These are phyloP conservation scores for Oenanthe melanoleuca DNA, from an alignment of 2,113 vertebrate species.

Conservation along the genomic window DNA sequence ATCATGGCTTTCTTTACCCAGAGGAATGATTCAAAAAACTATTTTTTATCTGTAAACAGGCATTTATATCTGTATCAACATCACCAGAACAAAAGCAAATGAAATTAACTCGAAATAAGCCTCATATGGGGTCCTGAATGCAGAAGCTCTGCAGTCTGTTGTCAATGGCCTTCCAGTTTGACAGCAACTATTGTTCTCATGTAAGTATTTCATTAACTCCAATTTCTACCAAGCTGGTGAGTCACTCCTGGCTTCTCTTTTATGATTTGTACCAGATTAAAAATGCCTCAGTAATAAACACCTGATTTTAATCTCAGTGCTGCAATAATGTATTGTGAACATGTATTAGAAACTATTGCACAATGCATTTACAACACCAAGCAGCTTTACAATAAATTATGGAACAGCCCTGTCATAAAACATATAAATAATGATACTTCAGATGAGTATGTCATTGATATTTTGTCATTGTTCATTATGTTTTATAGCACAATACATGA, in stretches of 20 bases:
- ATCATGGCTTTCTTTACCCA: neutral
- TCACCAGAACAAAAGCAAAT: neutral
- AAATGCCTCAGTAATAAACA: slow-evolving; percentile 20
- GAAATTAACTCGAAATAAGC: neutral
- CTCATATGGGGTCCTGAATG: neutral
- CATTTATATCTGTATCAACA: neutral
- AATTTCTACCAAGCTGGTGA: neutral
- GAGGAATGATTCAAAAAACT: neutral
- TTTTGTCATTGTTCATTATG: slow-evolving; percentile 10
- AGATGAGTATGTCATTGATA: neutral
- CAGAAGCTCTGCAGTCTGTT: neutral
- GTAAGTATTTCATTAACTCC: slow-evolving; percentile 19
- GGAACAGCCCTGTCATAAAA: neutral
- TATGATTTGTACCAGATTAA: neutral
- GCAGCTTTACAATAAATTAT: neutral
- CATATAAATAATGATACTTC: neutral
- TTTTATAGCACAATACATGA: neutral
- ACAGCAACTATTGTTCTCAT: neutral
- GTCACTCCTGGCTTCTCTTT: neutral
- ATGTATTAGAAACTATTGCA: neutral
- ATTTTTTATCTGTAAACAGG: neutral
- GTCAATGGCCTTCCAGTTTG: neutral
- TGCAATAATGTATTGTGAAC: neutral
- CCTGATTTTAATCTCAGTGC: neutral
- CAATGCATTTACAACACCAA: neutral